Base-by-base conservation (phyloP, 2,113 vertebrate species). In the Nerophis lumbriciformis region DNA sequence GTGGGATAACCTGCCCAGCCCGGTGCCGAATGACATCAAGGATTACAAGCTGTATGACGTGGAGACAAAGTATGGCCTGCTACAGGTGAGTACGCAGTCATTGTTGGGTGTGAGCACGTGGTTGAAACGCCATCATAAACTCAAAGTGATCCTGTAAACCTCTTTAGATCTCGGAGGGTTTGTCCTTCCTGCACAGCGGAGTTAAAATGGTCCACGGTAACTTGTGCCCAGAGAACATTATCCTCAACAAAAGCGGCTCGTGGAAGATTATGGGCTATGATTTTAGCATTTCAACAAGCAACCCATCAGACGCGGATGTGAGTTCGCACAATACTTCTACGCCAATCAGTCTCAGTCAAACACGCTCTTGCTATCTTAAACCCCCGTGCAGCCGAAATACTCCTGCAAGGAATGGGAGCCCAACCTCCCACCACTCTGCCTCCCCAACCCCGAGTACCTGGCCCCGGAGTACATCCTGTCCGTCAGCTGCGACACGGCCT, bases 201-300 rank as follows among this genome's bases (percentile, higher is more conserved):
- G 97, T 99, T 37, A 98, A 98, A 88, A 99, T 99, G 97, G 92
- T 99, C 64, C 97, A 99, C 76, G 93, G 96, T 51, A 99, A 99
- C 85, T 82, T 99, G 80, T 94, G 92, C 79, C 89, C 85, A 65
- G 94, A 98, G 87, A 99, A 99, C 83, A 90, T 99, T 80, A 98
- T 99, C 85, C 88, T 99, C 70, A 99, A 99, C 88, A 99, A 98
- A 83, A 99, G 93, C 48, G 97, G 96, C 67, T 91, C 94, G 13
- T 99, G 97, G 97, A 99, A 99, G 90, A 99, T 99, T 80, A 99
- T 95, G 95, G 97, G 97, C 55, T 99, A 99, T 79, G 97, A 99
- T 88, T 99, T 98, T 87, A 95, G 92, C 83, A 93, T 96, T 78
- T 95, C 94, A 6, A 94, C 96, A 15, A 87, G 73, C 66, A 98